Percentiles rank a stretch among this genome's conserved stretches.
Evolutionary conservation across 2,888 invertebrate species (phyloP).

Genomic region (Falcaria lacertinaria): DNA sequence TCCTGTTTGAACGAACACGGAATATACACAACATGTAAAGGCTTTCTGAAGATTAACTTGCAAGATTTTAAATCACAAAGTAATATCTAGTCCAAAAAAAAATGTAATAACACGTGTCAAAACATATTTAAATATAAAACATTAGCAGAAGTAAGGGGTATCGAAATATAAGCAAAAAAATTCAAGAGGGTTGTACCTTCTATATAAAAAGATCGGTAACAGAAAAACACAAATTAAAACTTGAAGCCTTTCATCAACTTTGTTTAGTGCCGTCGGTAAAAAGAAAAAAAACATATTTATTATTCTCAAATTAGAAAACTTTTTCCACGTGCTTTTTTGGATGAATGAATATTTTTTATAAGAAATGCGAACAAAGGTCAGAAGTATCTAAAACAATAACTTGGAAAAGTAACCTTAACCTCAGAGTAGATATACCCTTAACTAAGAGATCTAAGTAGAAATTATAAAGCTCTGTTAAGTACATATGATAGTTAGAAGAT

Average conservation of each 20-base stretch:
- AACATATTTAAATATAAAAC: no score
- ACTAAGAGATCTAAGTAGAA: no score
- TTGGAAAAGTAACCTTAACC: slow-evolving; percentile 16
- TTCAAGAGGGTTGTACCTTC: slow-evolving; percentile 49
- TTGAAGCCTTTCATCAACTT: slow-evolving; percentile 64
- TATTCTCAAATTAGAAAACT: slow-evolving; percentile 72
- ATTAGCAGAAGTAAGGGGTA: slow-evolving; percentile 15
- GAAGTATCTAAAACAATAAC: slow-evolving; percentile 34
- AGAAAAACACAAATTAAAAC: slow-evolving; percentile 67
- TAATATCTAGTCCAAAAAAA: no score
- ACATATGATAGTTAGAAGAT: neutral
- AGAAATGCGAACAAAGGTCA: no score
- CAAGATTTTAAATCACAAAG: no score
- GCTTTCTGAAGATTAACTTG: no score
- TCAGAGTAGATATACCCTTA: no score
- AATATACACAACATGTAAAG: slow-evolving; percentile 2
- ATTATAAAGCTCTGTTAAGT: slow-evolving; percentile 8
- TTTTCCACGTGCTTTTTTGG: slow-evolving; percentile 49
- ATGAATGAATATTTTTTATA: no score
- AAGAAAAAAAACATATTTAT: slow-evolving; percentile 60
- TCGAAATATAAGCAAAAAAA: slow-evolving; percentile 30
- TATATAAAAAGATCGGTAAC: slow-evolving; percentile 54
- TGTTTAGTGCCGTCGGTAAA: slow-evolving; percentile 51
- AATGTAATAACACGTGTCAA: no score
- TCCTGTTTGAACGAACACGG: no score